Base-by-base conservation (phyloP, 2,797 vertebrate species). In the Sebastes hubbsi region DNA sequence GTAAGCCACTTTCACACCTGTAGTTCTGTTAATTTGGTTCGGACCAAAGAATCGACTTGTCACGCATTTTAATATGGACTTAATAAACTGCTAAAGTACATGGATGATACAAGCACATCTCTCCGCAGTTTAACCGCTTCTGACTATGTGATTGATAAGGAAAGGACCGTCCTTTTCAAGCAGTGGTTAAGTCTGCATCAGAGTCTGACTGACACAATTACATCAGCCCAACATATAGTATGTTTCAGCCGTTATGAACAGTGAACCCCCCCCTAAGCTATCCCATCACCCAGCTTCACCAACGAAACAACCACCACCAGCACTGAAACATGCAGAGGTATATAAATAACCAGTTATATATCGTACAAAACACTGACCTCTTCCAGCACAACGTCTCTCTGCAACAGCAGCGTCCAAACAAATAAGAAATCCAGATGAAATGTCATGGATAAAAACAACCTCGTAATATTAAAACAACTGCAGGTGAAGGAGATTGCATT, bases 281-380 rank as follows among this genome's bases (percentile, higher is more conserved):
- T 55, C 6, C 64, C 13, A 32, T 24, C 52, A 77, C 46, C 34
- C 1, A 66, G 46, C 9, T 30, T 70, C 63, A 84, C 36, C 60
- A 30, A 66, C 6, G 49, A 72, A 74, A 67, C 36, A 64, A 63
- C 38, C 24, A 64, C 64, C 67, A 72, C 36, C 64, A 78, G 34
- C 64, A 69, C 46, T 62, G 36, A 63, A 71, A 77, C 75, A 77
- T 71, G 70, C 81, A 76, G 54, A 80, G 46, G 66, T 55, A 69
- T 59, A 71, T 65, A 72, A 87, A 75, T 72, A 73, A 76, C 27
- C 8, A 22, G 22, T 6, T n/a, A 55, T 38, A 38, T 38, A 27
- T 68, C 13, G 16, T 58, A 64, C 24, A 22, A 78, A 70, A 75
- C 59, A 77, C 42, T n/a, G 18, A 60, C 30, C 27, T 38, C 62